phyloP scores from a whole-genome alignment of 2,113 vertebrate genomes.

The Rana temporaria region DNA sequence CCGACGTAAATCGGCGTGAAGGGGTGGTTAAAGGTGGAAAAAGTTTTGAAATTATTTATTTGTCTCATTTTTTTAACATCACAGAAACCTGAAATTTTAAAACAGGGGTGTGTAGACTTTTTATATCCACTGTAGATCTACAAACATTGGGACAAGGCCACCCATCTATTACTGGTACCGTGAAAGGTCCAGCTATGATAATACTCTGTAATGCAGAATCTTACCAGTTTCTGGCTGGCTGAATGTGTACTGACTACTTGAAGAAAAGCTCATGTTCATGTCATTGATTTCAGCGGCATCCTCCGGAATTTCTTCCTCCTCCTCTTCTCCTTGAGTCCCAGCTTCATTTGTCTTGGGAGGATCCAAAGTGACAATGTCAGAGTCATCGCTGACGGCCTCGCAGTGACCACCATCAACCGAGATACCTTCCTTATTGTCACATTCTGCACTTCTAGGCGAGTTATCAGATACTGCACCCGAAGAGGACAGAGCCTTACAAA shows the following conservation, averaged over 20 bases:
- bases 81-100: too few relatives aligned
- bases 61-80: too few relatives aligned
- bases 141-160: too few relatives aligned
- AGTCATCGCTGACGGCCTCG: slow-evolving; percentile 88
- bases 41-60: too few relatives aligned
- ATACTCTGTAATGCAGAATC: slow-evolving; percentile 25
- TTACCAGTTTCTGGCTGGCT: slow-evolving; percentile 85
- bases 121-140: too few relatives aligned
- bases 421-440: slow-evolving; percentile 67
- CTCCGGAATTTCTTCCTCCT: slow-evolving; percentile 62
- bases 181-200: too few relatives aligned
- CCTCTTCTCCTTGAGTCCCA: slow-evolving; percentile 68
- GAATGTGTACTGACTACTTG: slow-evolving; percentile 94
- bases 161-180: too few relatives aligned
- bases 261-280: slow-evolving; percentile 87
- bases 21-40: too few relatives aligned
- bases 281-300: slow-evolving; percentile 67
- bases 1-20: too few relatives aligned
- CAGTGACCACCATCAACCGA: slow-evolving; percentile 71
- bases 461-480: neutral
- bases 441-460: neutral
- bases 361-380: slow-evolving; percentile 91
- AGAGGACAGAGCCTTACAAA: neutral
- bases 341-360: slow-evolving; percentile 78
- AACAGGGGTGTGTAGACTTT: too few relatives aligned